phyloP scores from a whole-genome alignment of 2,797 vertebrate genomes.

The Eptatretus atami region DNA sequence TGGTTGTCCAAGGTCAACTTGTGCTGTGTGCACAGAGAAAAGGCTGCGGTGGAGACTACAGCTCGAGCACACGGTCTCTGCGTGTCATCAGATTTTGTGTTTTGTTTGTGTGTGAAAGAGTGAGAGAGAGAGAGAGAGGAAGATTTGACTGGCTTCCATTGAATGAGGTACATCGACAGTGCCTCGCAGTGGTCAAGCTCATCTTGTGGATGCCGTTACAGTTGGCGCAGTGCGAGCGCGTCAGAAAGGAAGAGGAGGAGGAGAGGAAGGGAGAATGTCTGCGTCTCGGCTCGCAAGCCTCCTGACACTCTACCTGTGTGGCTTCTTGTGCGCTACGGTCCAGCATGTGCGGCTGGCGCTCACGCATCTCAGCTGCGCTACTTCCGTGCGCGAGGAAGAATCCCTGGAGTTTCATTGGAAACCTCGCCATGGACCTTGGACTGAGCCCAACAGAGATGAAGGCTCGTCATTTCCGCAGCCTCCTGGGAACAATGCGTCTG shows the following conservation, averaged over 20 bases:
- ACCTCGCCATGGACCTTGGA: conserved; percentile 82
- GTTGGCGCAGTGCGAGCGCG: too few species aligned
- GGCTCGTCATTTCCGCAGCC: conserved; percentile 37
- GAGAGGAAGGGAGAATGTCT: background rate
- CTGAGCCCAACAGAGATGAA: conserved; percentile 21
- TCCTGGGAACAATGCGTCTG: conserved; percentile 22
- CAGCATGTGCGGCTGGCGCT: background rate
- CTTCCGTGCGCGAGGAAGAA: conserved; percentile 78
- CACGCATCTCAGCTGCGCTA: conserved; percentile 35
- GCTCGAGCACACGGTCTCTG: too few species aligned
- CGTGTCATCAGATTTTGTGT: too few species aligned
- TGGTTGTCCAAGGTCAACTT: too few species aligned
- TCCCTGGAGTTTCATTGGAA: conserved; percentile 73
- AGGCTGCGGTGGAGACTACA: too few species aligned
- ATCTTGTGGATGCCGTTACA: too few species aligned
- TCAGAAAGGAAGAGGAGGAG: too few species aligned
- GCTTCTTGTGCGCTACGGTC: background rate
- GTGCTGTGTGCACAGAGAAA: too few species aligned
- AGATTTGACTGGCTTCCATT: background rate
- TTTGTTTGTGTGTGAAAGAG: background rate
- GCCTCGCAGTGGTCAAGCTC: background rate
- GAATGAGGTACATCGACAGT: background rate
- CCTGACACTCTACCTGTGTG: background rate
- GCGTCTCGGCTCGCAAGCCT: background rate
- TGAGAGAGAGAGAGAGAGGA: conserved; percentile 1